Conservation (phyloP, 2,888 invertebrate genomes). For the Chironomus riparius region DNA sequence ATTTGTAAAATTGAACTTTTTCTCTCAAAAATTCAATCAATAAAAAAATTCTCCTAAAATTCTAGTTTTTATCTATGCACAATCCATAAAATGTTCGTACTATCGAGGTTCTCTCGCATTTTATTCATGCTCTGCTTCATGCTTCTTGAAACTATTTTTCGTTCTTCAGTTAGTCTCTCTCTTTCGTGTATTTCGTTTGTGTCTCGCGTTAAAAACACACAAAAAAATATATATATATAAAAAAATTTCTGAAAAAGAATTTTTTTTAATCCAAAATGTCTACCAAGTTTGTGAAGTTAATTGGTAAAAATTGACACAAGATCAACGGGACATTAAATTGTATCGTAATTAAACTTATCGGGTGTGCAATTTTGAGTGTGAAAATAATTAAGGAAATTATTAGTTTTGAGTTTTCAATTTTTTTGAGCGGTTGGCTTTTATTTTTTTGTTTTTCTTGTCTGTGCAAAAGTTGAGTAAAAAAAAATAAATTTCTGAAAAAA, state of each 20-base stretch:
- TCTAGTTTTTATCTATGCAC: background rate
- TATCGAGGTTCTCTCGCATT: background rate
- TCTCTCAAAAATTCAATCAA: background rate
- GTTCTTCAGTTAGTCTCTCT: conserved; percentile 26
- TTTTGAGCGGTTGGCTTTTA: conserved; percentile 17
- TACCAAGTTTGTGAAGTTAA: conserved; percentile 26
- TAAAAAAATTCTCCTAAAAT: no score
- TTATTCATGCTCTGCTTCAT: conserved; percentile 13
- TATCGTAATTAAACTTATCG: background rate
- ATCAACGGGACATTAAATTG: background rate
- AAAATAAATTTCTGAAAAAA: background rate
- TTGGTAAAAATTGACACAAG: conserved; percentile 21
- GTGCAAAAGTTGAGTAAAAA: conserved; percentile 5
- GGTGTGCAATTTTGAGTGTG: conserved; percentile 23
- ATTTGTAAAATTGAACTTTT: background rate
- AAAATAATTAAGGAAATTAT: conserved; percentile 4
- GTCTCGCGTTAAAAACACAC: conserved; percentile 22
- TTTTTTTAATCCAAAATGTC: conserved; percentile 26
- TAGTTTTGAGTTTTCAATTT: conserved; percentile 9
- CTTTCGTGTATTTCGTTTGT: conserved; percentile 27
- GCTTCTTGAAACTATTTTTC: conserved; percentile 25
- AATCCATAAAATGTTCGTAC: background rate
- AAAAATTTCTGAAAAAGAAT: background rate
- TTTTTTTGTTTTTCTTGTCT: conserved; percentile 2
- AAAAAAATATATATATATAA: background rate